Evolutionary conservation across 1,140 invertebrate genomes (phyloP).

Genomic region (Rhopalosiphum maidis): DNA sequence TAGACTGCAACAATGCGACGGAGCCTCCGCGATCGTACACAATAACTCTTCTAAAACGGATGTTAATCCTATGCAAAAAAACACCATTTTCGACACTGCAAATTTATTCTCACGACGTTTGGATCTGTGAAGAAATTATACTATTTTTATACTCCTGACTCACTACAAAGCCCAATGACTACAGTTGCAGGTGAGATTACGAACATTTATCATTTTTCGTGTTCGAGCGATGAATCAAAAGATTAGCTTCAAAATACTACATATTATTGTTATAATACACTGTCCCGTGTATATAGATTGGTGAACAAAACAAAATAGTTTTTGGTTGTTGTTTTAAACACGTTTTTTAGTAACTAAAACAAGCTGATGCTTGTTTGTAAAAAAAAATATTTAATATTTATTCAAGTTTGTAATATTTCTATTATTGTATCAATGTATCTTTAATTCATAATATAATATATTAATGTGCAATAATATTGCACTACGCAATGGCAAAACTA

Average conservation of each 20-base stretch:
- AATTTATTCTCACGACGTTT: slow-evolving; percentile 26
- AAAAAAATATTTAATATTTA: too few relatives aligned
- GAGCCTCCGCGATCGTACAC: background rate
- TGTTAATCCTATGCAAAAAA: background rate
- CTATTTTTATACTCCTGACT: background rate
- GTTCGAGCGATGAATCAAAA: background rate
- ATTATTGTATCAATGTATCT: too few relatives aligned
- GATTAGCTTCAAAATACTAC: background rate
- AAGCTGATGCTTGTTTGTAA: too few relatives aligned
- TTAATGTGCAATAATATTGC: background rate
- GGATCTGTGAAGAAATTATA: background rate
- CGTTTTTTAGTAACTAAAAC: too few relatives aligned
- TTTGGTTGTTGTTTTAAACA: too few relatives aligned
- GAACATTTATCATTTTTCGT: background rate
- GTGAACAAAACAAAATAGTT: too few relatives aligned
- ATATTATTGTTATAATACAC: too few relatives aligned
- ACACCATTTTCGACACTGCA: background rate
- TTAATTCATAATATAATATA: too few relatives aligned
- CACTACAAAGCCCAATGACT: background rate
- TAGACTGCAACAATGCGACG: background rate
- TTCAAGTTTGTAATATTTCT: too few relatives aligned
- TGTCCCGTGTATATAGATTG: too few relatives aligned
- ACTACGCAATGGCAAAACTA: background rate
- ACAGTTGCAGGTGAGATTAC: background rate
- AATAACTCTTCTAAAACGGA: background rate